phyloP scores from a whole-genome alignment of 2,797 vertebrate species.

The Pyrocephalus nanus region DNA sequence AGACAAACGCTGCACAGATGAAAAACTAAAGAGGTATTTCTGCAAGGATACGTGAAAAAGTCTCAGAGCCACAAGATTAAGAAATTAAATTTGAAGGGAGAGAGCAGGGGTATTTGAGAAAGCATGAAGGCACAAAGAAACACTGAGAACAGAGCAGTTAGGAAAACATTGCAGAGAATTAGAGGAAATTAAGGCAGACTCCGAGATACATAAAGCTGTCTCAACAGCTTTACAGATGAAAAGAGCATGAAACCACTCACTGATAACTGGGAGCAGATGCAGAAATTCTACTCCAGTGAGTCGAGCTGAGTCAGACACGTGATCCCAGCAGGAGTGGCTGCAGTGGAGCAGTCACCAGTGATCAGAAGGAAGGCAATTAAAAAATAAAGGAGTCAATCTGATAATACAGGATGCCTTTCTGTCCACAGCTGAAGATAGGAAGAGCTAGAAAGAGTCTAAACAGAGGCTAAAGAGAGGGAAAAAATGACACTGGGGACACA shows the following conservation, averaged over 20 bases:
- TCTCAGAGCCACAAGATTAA: constrained; percentile 2
- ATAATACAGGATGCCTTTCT: background rate
- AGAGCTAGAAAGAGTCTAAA: background rate
- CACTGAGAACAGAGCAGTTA: background rate
- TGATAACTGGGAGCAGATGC: background rate
- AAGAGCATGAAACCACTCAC: background rate
- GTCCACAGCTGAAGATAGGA: background rate
- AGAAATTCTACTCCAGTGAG: background rate
- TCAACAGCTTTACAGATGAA: background rate
- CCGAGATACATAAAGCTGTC: background rate
- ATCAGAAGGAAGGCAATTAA: background rate
- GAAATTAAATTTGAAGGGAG: constrained; percentile 15
- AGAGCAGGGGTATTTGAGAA: background rate
- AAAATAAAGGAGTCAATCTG: background rate
- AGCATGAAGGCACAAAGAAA: background rate
- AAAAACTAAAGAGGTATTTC: constrained; percentile 10
- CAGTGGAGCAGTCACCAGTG: background rate
- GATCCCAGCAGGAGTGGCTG: background rate
- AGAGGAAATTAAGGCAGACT: background rate
- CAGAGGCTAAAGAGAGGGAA: background rate
- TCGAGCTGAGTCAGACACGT: background rate
- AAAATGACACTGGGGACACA: background rate
- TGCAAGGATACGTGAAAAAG: background rate
- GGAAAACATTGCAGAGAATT: background rate
- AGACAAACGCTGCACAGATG: constrained; percentile 17